Evolutionary conservation across 2,797 vertebrate genomes (phyloP), one percentile per base, ranked within the genome.

Genomic region (Macropus fuliginosus): DNA sequence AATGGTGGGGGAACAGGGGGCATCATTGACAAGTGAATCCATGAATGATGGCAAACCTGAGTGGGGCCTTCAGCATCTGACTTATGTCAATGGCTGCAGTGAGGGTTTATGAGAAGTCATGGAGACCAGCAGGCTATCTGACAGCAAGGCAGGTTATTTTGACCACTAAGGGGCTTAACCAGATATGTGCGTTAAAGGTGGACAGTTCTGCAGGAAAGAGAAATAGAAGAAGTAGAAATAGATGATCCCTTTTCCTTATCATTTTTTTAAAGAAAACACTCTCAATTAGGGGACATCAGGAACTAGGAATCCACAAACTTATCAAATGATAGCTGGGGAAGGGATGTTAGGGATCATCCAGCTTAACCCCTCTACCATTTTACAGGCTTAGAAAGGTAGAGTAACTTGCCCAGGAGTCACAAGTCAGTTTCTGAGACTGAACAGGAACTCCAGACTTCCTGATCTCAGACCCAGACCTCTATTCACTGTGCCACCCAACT

Each of bases 1-100:
- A 94, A 29, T 0, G 46, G 91, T 6, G 0, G 95, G 96, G 95
- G 94, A 46, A 93, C 0, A 52, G 0, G 95, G 95, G 34, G 91
- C n/a, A 74, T 56, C 96, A 94, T 95, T 94, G 97, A 95, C 56
- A 29, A 92, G 96, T 27, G 96, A 94, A 29, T 28, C 95, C 97
- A 95, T 21, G 96, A 94, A 29, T 27, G 95, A 97, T 92, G 93
- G 98, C 97, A 97, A 95, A 27, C 29, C 54, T 90, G 96, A 93
- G 56, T 29, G 57, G 57, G 96, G 81, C 0, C 0, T 87, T 56
- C 90, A 10, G 97, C 94, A 81, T 93, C 98, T 98, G 98, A 95
- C 55, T 97, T 96, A 95, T 87, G 93, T 95, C 96, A 94, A 87
- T 0, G 56, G 56, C n/a, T 92, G 91, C 74, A 27, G 40, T 96